Conservation (phyloP, 2,113 vertebrate species). For the Numenius arquata region DNA sequence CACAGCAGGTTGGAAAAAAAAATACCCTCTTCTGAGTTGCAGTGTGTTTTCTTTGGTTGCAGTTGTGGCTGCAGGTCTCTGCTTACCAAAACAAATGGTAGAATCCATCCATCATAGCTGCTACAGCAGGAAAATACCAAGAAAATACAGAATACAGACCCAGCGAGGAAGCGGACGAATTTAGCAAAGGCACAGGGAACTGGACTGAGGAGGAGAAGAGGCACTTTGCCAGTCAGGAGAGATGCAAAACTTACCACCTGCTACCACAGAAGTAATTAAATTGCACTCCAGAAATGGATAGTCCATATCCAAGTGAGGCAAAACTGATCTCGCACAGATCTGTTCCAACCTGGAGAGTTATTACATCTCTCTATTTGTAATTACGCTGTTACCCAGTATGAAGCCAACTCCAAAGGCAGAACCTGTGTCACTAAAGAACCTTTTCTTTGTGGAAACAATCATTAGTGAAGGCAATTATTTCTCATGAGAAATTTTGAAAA, state of each 20-base stretch:
- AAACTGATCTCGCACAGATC: conserved; percentile 43
- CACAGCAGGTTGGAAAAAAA: not conserved
- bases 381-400: conserved; percentile 50
- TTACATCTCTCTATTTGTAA: conserved; percentile 61
- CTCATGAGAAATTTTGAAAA: not conserved
- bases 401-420: conserved; percentile 66
- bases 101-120: fast-evolving
- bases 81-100: not conserved
- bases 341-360: conserved; percentile 55
- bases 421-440: conserved; percentile 44
- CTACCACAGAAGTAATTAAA: conserved; percentile 55
- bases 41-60: not conserved
- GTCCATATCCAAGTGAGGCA: conserved; percentile 54
- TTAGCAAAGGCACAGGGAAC: not conserved
- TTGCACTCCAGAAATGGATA: conserved; percentile 51
- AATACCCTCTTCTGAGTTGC: not conserved
- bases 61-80: not conserved
- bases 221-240: conserved; percentile 13
- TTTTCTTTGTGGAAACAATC: conserved; percentile 19
- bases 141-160: not conserved
- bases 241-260: conserved; percentile 41
- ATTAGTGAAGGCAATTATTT: conserved; percentile 38
- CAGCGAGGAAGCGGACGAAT: not conserved
- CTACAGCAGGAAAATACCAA: not conserved
- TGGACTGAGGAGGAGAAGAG: not conserved